Evolutionary conservation across 2,888 invertebrate genomes (phyloP), one percentile per base, ranked within the genome.

Genomic region (Homarus gammarus): DNA sequence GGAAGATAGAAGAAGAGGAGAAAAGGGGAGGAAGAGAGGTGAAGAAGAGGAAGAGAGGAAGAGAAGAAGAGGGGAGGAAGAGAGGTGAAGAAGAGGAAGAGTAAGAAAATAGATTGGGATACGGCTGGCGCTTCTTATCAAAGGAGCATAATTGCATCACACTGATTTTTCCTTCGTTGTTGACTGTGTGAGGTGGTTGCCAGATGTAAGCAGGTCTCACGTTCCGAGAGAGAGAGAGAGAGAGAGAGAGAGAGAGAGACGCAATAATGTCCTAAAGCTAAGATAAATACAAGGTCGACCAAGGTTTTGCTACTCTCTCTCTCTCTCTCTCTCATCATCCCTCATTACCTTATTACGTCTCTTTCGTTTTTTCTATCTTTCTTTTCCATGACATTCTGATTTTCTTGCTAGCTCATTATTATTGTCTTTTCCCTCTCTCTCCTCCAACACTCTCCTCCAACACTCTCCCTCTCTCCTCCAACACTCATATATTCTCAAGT

Each of bases 341-440:
- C 70, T 33, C 70, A n/a, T 15, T 70, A 33, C 6, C 31, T 33
- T 33, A 2, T 2, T 18, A 18, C 51, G 78, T 64, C 64, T 36
- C 36, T 38, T 22, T 64, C 15, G 38, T 31, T 36, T 22, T 33
- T 64, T 64, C 36, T 61, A 36, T 33, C 36, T 31, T 70, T 40
- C 70, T 31, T 49, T n/a, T 83, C 6, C 68, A 15, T 33, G 70
- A n/a, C 83, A 40, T 49, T 38, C 72, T 40, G 83, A 44, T 56
- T 56, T n/a, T 44, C 72, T 12, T 68, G n/a, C 70, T n/a, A n/a
- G 5, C 61, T 61, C 79, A 38, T n/a, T n/a, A n/a, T n/a, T n/a
- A n/a, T n/a, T n/a, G n/a, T n/a, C n/a, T n/a, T n/a, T n/a, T n/a
- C n/a, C n/a, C n/a, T n/a, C 78, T 51, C 18, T 18, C 22, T 6